A percentile compares a stretch with the other conserved stretches of the same genome.
These are phyloP conservation scores for Orthonychiurus folsomi DNA, from an alignment of 2,888 invertebrate species.

Conservation along the genomic window DNA sequence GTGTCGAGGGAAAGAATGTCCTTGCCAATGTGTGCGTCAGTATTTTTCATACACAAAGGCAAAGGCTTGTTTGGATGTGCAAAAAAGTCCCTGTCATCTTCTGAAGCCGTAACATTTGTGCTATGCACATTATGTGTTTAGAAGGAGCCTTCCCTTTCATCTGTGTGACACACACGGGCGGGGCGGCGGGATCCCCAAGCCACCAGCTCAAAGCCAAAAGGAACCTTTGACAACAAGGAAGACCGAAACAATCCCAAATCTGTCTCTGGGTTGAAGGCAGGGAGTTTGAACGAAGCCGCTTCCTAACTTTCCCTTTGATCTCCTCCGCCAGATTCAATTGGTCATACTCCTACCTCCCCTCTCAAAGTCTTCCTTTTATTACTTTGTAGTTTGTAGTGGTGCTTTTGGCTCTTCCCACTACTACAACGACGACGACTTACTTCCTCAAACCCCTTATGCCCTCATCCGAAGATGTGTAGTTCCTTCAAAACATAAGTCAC, in stretches of 20 bases:
- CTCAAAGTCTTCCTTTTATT: background rate
- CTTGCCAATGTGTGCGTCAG: too few relatives aligned
- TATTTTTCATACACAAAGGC: too few relatives aligned
- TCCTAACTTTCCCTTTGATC: conserved; percentile 37
- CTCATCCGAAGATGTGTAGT: too few relatives aligned
- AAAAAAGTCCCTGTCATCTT: conserved; percentile 22
- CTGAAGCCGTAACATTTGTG: conserved; percentile 24
- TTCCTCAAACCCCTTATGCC: too few relatives aligned
- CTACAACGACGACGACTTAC: too few relatives aligned
- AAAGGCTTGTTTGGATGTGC: background rate
- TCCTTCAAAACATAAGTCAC: too few relatives aligned
- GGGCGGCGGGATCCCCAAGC: conserved; percentile 13
- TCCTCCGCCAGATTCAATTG: conserved; percentile 40
- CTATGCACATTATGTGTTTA: conserved; percentile 24
- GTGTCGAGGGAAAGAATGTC: background rate
- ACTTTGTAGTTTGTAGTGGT: conserved; percentile 7
- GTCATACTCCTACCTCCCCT: conserved; percentile 31
- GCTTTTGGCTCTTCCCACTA: too few relatives aligned
- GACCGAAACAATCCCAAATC: conserved; percentile 34
- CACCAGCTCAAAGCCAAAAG: conserved; percentile 23
- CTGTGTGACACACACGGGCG: conserved; percentile 12
- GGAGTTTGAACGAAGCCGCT: conserved; percentile 25
- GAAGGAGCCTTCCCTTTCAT: background rate
- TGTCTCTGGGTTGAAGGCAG: conserved; percentile 21
- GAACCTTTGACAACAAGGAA: conserved; percentile 27